Base-by-base conservation (phyloP, 92 coral and sea anemone genomes). In the Metridium senile region DNA sequence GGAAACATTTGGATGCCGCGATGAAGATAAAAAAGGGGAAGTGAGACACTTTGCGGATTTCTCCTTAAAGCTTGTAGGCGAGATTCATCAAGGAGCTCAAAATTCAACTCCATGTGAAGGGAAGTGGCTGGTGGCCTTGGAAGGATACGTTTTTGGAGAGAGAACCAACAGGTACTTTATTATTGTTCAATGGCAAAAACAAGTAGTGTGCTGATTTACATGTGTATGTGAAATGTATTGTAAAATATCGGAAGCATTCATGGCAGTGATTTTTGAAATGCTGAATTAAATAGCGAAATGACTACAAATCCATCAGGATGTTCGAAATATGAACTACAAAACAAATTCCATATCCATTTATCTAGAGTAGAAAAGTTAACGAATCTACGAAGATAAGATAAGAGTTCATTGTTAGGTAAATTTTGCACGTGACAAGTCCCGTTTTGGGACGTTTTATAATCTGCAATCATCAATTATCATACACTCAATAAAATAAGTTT, bases 1-100 rank as follows among this genome's bases (percentile, higher is more conserved):
- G 17, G 66, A 74, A n/a, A 74, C 79, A 26, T 35, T 30, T 33
- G n/a, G n/a, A n/a, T n/a, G n/a, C n/a, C n/a, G n/a, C n/a, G n/a
- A n/a, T n/a, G 21, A 54, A 33, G 29, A 53, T 18, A 26, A 33
- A 18, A 47, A 18, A 30, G 18, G 39, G 26, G 65, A 65, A 20
- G 32, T 46, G 25, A 25, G 28, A 17, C 78, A 18, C 19, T 78
- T 78, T 27, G 77, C 83, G 33, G 83, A 78, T 52, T 78, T 78
- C 61, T 27, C 83, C 57, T 23, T 78, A 20, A 78, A 69, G 43
- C 71, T 78, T n/a, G 65, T 78, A 17, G 77, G 83, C 22, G 83
- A 78, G 49, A 27, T 78, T 33, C 65, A 58, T 33, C 67, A 0
- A 78, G 58, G 18, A 1, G 63, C 28, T 11, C 57, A 25, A 19